These are phyloP conservation scores for Astreopora myriophthalma DNA, from an alignment of 64 coral and sea anemone species.

Conservation along the genomic window DNA sequence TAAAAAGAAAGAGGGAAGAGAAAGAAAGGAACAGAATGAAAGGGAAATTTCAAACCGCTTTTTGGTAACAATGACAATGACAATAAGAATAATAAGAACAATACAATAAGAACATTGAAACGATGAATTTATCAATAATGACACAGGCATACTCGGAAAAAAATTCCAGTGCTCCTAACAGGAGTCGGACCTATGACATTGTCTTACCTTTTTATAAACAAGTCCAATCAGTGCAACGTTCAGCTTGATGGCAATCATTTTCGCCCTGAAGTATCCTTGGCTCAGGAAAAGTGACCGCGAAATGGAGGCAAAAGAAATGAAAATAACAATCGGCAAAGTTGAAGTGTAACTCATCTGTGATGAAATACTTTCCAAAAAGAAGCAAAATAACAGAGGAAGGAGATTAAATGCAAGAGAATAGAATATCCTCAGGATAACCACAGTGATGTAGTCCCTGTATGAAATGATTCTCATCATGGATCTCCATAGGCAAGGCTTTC, in stretches of 20 bases:
- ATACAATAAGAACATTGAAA: no score
- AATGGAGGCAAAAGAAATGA: not conserved
- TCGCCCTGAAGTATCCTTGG: not conserved
- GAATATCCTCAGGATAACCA: not conserved
- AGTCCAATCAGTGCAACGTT: constrained; percentile 27
- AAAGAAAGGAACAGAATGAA: no score
- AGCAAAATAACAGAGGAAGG: not conserved
- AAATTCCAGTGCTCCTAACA: no score
- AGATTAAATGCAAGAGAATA: not conserved
- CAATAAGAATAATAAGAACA: no score
- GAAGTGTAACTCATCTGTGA: not conserved
- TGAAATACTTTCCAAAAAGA: constrained; percentile 2
- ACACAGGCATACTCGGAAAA: no score
- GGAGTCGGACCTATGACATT: no score
- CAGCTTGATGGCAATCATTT: not conserved
- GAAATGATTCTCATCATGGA: constrained; percentile 15
- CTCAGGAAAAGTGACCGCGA: not conserved
- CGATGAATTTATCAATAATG: no score
- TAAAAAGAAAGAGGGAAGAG: not conserved
- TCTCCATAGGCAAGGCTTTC: constrained; percentile 43
- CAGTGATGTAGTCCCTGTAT: not conserved
- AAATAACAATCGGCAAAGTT: not conserved
- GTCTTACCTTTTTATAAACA: constrained; percentile 42
- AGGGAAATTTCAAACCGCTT: no score
- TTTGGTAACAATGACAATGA: no score